Evolutionary conservation across 2,797 vertebrate genomes (phyloP).

Genomic region (Scomberomorus guttatus): DNA sequence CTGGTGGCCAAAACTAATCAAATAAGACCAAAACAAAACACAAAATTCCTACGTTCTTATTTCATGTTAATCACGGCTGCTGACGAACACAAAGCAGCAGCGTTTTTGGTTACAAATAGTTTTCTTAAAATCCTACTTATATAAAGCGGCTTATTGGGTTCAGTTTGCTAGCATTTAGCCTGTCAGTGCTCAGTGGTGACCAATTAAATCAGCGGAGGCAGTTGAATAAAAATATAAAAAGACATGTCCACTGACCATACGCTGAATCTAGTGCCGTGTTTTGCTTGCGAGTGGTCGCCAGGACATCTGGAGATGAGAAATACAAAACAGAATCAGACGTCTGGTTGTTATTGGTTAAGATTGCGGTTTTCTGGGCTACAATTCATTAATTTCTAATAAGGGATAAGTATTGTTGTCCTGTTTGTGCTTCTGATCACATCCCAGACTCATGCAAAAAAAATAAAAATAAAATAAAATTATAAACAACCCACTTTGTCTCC

Average conservation of each 20-base stretch:
- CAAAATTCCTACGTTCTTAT: neutral
- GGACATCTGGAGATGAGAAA: constrained; percentile 80
- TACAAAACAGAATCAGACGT: constrained; percentile 9
- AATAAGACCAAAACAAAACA: neutral
- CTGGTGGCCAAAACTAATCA: neutral
- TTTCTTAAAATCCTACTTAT: neutral
- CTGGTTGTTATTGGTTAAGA: neutral
- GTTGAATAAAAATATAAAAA: constrained; percentile 19
- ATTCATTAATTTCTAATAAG: neutral
- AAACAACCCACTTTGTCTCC: constrained; percentile 33
- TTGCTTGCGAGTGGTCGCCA: constrained; percentile 89
- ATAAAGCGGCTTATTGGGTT: neutral
- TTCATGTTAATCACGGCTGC: neutral
- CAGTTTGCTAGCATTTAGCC: neutral
- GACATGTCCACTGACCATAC: constrained; percentile 88
- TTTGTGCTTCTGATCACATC: constrained; percentile 28
- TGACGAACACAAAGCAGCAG: neutral
- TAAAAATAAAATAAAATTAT: no score
- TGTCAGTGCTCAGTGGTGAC: neutral
- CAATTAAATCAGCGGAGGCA: constrained; percentile 4
- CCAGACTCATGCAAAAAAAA: constrained; percentile 7
- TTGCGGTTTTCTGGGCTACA: neutral
- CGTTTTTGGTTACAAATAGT: neutral
- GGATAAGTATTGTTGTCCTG: neutral
- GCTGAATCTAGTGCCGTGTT: constrained; percentile 88